phyloP scores from a whole-genome alignment of 2,888 invertebrate species.

The Zele albiditarsus region DNA sequence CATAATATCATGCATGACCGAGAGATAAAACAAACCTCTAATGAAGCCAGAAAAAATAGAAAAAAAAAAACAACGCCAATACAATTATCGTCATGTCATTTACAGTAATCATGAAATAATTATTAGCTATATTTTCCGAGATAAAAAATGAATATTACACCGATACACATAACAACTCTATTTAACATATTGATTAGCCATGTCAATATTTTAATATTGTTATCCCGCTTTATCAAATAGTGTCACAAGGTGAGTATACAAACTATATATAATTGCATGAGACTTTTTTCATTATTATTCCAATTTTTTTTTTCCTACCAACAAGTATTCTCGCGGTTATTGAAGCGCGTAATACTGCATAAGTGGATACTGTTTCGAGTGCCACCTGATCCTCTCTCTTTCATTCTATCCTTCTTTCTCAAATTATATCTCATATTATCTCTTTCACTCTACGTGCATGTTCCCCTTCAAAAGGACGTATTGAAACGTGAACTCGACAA shows the following conservation, averaged over 20 bases:
- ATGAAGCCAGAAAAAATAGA: neutral
- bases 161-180: neutral
- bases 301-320: neutral
- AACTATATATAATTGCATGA: too few relatives aligned
- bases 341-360: constrained; percentile 35
- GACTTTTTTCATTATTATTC: neutral
- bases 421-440: neutral
- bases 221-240: neutral
- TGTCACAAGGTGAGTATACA: neutral
- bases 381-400: constrained; percentile 34
- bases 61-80: neutral
- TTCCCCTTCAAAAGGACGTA: neutral
- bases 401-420: constrained; percentile 32
- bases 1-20: neutral
- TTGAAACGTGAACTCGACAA: constrained; percentile 23
- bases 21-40: neutral
- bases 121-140: neutral
- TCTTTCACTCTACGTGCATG: neutral
- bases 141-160: neutral
- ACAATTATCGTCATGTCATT: too few relatives aligned
- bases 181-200: neutral
- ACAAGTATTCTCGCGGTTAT: constrained; percentile 33
- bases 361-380: constrained; percentile 44
- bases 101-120: too few relatives aligned
- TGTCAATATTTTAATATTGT: neutral